These are phyloP conservation scores for Mallotus villosus DNA, from an alignment of 2,797 vertebrate genomes.

Conservation along the genomic window DNA sequence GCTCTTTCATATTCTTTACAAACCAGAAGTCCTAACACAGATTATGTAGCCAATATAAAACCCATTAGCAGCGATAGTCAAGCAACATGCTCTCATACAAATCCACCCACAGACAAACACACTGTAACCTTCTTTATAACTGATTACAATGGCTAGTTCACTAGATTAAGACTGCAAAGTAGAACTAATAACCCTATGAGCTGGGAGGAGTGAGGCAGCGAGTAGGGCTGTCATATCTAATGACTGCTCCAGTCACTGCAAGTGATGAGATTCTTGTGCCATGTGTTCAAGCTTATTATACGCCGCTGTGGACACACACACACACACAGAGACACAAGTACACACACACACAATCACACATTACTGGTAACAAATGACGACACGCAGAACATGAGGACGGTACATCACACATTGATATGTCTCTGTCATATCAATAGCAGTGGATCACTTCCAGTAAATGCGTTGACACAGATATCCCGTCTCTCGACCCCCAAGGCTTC, in stretches of 20 bases:
- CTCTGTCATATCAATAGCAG: too few species aligned
- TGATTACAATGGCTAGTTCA: slow-evolving; percentile 36
- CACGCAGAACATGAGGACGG: not conserved
- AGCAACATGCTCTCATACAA: too few species aligned
- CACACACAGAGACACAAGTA: slow-evolving; percentile 12
- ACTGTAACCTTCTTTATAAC: slow-evolving; percentile 9
- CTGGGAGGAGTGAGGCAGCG: slow-evolving; percentile 42
- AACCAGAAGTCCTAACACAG: too few species aligned
- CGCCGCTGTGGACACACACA: slow-evolving; percentile 67
- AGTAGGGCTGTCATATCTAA: slow-evolving; percentile 46
- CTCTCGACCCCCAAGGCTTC: too few species aligned
- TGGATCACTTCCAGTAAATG: too few species aligned
- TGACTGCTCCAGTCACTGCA: slow-evolving; percentile 49
- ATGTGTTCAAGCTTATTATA: slow-evolving; percentile 73
- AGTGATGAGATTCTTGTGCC: slow-evolving; percentile 64
- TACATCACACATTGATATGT: not conserved
- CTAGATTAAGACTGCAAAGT: slow-evolving; percentile 48
- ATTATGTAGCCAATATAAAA: too few species aligned
- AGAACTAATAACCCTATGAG: slow-evolving; percentile 39
- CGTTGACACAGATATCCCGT: too few species aligned
- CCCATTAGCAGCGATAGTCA: too few species aligned
- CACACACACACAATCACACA: slow-evolving; percentile 10
- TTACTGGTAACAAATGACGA: slow-evolving; percentile 9
- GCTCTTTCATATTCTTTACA: not conserved
- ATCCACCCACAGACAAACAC: too few species aligned